These are phyloP conservation scores for Craterocephalus amniculus DNA, from an alignment of 2,797 vertebrate genomes.

Conservation along the genomic window DNA sequence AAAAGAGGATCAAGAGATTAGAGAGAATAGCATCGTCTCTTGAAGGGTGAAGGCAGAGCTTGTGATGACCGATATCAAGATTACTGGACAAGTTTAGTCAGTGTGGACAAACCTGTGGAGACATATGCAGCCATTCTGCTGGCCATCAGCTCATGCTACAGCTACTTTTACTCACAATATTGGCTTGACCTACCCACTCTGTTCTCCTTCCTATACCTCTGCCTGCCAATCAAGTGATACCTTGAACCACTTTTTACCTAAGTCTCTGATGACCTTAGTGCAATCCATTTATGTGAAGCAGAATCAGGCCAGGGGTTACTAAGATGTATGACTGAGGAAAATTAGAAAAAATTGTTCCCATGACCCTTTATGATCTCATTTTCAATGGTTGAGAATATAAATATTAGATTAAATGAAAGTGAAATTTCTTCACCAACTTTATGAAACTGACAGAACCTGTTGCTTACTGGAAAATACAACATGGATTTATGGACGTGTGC, in stretches of 20 bases:
- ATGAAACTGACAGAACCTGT: not conserved
- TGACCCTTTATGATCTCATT: not conserved
- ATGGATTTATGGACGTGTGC: not conserved
- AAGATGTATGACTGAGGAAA: not conserved
- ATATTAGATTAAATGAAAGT: conserved; percentile 2
- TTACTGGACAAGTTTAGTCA: conserved; percentile 46
- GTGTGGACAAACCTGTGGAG: conserved; percentile 10
- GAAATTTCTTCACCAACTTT: not conserved
- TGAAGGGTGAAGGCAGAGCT: conserved; percentile 45
- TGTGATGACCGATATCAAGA: conserved; percentile 61
- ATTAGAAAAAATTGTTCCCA: not conserved
- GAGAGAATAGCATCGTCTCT: conserved; percentile 53
- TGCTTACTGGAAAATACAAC: conserved; percentile 4
- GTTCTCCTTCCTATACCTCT: not conserved
- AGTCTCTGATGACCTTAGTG: not conserved
- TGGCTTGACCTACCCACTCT: not conserved
- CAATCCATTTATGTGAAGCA: not conserved
- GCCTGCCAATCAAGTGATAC: not conserved
- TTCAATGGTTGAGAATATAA: not conserved
- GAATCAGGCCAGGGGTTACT: not conserved
- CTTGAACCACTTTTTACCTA: not conserved
- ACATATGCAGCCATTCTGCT: conserved; percentile 5
- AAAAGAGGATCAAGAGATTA: conserved; percentile 78
- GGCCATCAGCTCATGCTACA: not conserved
- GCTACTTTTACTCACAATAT: not conserved